A percentile compares a stretch with the other conserved stretches of the same genome.
Evolutionary conservation across 2,797 vertebrate genomes (phyloP).

Genomic region (Labroides dimidiatus): DNA sequence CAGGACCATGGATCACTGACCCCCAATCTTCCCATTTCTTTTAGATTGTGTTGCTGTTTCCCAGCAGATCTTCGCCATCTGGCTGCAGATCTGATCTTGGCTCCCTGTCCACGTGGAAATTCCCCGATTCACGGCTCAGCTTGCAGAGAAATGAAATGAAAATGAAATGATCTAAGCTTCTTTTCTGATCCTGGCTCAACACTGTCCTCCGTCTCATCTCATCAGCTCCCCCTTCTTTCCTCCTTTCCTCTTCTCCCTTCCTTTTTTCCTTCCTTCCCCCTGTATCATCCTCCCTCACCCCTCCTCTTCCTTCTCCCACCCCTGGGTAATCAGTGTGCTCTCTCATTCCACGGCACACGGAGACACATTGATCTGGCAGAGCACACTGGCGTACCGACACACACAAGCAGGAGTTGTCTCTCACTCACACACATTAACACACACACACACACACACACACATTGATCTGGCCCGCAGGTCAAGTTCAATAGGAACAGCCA

Average conservation of each 20-base stretch:
- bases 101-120: conserved; percentile 67
- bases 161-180: conserved; percentile 80
- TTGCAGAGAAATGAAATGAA: conserved; percentile 77
- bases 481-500: conserved; percentile 87
- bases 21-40: conserved; percentile 50
- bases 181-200: conserved; percentile 76
- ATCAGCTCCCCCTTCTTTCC: conserved; percentile 19
- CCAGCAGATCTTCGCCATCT: conserved; percentile 76
- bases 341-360: conserved; percentile 86
- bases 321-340: conserved; percentile 86
- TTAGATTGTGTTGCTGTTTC: conserved; percentile 70
- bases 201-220: conserved; percentile 74
- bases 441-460: conserved; percentile 35
- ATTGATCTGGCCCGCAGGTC: conserved; percentile 87
- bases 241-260: conserved; percentile 34
- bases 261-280: conserved; percentile 30
- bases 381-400: conserved; percentile 42
- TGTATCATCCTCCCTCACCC: conserved; percentile 20
- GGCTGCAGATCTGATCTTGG: conserved; percentile 72
- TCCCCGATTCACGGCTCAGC: conserved; percentile 56
- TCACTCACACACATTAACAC: conserved; percentile 52
- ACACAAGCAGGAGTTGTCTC: conserved; percentile 32
- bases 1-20: conserved; percentile 52
- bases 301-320: conserved; percentile 59
- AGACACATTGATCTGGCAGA: conserved; percentile 79